Conservation (phyloP, 2,888 invertebrate genomes). For the Rosalia funebris region DNA sequence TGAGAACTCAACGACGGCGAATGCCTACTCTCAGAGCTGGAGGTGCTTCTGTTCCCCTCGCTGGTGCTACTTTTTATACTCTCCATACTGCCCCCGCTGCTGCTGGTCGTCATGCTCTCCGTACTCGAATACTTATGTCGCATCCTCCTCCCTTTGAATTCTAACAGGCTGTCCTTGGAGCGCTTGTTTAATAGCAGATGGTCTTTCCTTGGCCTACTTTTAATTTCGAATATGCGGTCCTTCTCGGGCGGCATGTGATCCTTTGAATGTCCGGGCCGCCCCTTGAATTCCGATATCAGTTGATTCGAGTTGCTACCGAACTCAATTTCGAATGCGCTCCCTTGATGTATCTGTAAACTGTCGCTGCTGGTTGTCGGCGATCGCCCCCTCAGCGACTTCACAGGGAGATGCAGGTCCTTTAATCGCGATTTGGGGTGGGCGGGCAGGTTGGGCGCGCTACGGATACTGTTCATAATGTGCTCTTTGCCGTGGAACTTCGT, state of each 20-base stretch:
- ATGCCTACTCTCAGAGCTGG: conserved; percentile 85
- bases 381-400: conserved; percentile 74
- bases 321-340: conserved; percentile 59
- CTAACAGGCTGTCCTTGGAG: conserved; percentile 55
- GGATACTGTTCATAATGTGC: conserved; percentile 78
- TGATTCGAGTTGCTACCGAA: conserved; percentile 53
- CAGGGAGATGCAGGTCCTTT: conserved; percentile 78
- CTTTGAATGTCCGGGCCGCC: conserved; percentile 65
- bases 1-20: conserved; percentile 87
- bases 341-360: conserved; percentile 60
- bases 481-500: conserved; percentile 79
- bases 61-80: conserved; percentile 87
- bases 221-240: conserved; percentile 71
- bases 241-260: conserved; percentile 68
- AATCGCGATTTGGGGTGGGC: conserved; percentile 74
- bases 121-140: conserved; percentile 78
- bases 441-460: conserved; percentile 83
- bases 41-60: conserved; percentile 86
- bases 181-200: conserved; percentile 55
- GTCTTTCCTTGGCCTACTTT: conserved; percentile 73
- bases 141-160: conserved; percentile 74
- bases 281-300: conserved; percentile 70
- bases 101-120: conserved; percentile 88
- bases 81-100: conserved; percentile 89
- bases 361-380: conserved; percentile 71